Base-by-base conservation (phyloP, 1,140 invertebrate species). In the Pantala flavescens region DNA sequence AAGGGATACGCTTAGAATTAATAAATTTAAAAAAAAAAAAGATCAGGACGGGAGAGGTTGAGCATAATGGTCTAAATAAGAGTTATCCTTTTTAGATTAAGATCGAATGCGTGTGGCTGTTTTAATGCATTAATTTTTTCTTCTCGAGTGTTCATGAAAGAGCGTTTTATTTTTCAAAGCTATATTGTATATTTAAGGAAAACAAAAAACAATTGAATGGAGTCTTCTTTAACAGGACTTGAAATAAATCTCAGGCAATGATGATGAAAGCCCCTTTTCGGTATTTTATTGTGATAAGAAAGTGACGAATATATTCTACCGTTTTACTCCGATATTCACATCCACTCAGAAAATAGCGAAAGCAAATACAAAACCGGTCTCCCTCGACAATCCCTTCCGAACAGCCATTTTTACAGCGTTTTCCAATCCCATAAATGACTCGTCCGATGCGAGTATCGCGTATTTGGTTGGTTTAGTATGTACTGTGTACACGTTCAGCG, bases 181-280 rank as follows among this genome's bases (percentile, higher is more conserved):
- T 63, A 63, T 63, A 63, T 63, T 63, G 49, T 63, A 63, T 63
- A 63, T 63, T 63, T 63, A 63, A 63, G 49, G 49, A 63, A 63
- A 63, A 63, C 49, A 63, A 63, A 63, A 63, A 63, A 63, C 49
- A 63, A 63, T 63, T 63, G n/a, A 63, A 63, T 63, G 14, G 49
- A 63, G 49, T 63, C 49, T 63, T 63, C 49, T 63, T 63, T 63
- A 63, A 63, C 49, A 63, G 49, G 49, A 63, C 49, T 63, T 63
- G 49, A 63, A 63, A 63, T 63, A 63, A 63, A 63, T 63, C 49
- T 63, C 49, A 63, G 49, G 49, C 49, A 63, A 7, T 63, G 49
- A 63, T 63, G 49, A 63, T 63, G 49, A 63, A 7, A 3, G 3
- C 49, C 49, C 12, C 12, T 63, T 63, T 63, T 63, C 49, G 49